These are phyloP conservation scores for Onychomys torridus DNA, from an alignment of 2,797 vertebrate genomes.

Conservation along the genomic window DNA sequence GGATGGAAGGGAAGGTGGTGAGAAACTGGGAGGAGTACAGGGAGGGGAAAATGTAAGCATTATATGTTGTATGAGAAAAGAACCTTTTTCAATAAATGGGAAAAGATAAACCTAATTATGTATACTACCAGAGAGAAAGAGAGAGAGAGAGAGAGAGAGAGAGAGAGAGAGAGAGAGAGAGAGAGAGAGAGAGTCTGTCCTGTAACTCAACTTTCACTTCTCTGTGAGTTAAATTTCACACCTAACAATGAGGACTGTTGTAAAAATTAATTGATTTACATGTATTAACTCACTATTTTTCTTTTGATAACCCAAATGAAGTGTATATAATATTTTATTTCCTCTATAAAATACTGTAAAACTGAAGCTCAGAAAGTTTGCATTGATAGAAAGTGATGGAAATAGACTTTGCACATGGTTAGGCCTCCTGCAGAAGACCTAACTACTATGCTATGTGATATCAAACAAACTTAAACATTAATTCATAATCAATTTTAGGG, in stretches of 20 bases:
- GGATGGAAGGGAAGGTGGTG: background rate
- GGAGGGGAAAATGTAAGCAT: background rate
- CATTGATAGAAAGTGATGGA: background rate
- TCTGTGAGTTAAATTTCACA: background rate
- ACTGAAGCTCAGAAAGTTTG: background rate
- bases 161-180: background rate
- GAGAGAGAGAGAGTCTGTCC: background rate
- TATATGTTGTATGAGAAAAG: background rate
- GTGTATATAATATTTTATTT: background rate
- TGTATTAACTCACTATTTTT: background rate
- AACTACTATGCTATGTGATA: background rate
- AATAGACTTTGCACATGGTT: background rate
- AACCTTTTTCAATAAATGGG: background rate
- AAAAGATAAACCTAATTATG: background rate
- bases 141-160: background rate
- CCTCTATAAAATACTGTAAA: conserved; percentile 15
- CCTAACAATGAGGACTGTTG: background rate
- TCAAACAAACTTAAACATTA: background rate
- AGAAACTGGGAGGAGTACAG: background rate
- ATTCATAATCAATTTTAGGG: background rate
- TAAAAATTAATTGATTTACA: conserved; percentile 38
- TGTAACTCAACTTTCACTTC: background rate
- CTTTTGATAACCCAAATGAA: background rate
- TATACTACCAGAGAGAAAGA: background rate
- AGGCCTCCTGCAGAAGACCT: background rate